Base-by-base conservation (phyloP, 2,113 vertebrate genomes). In the Trogon surrucura region DNA sequence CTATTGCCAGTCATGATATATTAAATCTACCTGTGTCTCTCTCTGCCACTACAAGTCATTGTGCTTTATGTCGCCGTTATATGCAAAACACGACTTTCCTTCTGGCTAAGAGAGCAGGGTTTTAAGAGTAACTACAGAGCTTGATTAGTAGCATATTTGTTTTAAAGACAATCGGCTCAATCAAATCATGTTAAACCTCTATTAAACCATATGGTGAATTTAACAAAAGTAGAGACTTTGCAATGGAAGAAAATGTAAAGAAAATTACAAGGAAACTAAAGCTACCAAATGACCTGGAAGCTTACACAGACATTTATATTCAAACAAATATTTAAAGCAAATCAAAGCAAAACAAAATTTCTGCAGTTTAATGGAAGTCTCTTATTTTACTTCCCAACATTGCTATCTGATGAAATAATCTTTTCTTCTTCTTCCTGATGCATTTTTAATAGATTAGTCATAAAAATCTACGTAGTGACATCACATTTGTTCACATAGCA, bases 401-500 rank as follows among this genome's bases (percentile, higher is more conserved):
- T 86, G 53, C 79, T 84, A 29, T 79, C 45, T 69, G 34, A 65
- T 93, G 89, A 89, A 83, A 71, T 93, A 88, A 53, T 86, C 34
- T 79, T 62, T 88, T 71, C 47, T 93, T 96, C 69, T 92, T 93
- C 92, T 96, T 97, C 88, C 83, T 91, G 95, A 94, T 95, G 83
- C 88, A 87, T 97, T 97, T 97, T 97, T 94, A 96, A 93, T 96
- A 95, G 80, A 93, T 93, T 92, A 94, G 96, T 97, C 95, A 95
- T 93, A 87, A 96, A 96, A 95, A 95, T 96, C 94, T 97, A 32
- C 83, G 64, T 96, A 95, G 84, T 96, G 96, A 95, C 95, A 96
- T 97, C 96, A 97, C 89, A 67, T 97, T 97, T 97, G 92, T 98
- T 97, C 85, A 89, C 96, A 88, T 97, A 73, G 89, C 90, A 96